Evolutionary conservation across 2,888 invertebrate genomes (phyloP), one percentile per base, ranked within the genome.

Genomic region (Hipparchia semele): DNA sequence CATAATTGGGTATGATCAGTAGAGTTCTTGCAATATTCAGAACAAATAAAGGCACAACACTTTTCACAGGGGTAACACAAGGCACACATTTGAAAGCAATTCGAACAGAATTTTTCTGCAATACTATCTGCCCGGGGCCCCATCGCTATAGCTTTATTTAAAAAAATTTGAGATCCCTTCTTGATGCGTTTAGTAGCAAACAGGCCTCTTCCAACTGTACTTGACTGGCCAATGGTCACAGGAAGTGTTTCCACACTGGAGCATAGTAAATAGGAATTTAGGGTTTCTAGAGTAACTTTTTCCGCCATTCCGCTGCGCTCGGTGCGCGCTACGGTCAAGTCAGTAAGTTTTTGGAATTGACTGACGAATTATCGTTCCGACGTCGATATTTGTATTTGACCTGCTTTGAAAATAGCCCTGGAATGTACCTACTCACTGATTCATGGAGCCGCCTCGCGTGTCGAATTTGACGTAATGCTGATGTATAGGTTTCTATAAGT

Each of bases 41-140:
- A 94, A 84, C 98, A 97, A 39, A 97, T 88, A 4, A 95, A 95
- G 77, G 96, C 88, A 8, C 94, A 94, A 82, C 97, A 97, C 75
- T 90, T 93, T 68, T 93, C 90, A 85, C 97, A 97, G 8, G 91
- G 72, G 68, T 77, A 79, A 74, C 85, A 87, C 39, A 78, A 72
- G 72, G 88, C 86, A 76, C 89, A 83, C 72, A 87, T 86, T 80
- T 92, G 91, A 80, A 95, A 96, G 82, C 97, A 97, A 77, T 90
- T 93, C 6, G 95, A 92, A 84, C 97, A 97, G 76, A 93, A 93
- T 94, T 88, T 39, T 66, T 94, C 90, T n/a, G 90, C 86, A 49
- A 90, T 87, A 69, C 87, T 88, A 74, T 94, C 90, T 8, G 94
- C 94, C 64, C 96, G 94, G 0, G 96, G 96, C 1, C 96, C 97